Conservation (phyloP, 2,113 vertebrate species). For the Plectropomus leopardus region DNA sequence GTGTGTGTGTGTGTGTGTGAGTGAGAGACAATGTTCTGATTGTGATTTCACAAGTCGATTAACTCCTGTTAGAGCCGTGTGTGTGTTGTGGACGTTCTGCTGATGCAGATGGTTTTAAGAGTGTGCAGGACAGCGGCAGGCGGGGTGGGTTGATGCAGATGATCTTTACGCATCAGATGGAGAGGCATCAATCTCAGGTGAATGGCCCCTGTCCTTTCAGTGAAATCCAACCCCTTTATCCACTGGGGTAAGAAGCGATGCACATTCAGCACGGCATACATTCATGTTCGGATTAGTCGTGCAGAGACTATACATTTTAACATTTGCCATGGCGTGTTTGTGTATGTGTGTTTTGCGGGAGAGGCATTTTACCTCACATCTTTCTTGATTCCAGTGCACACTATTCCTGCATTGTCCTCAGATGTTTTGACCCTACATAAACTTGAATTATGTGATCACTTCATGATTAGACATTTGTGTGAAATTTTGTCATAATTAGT, state of each 20-base stretch:
- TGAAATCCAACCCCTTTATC: constrained; percentile 52
- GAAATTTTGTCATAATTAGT: too few species aligned
- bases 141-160: constrained; percentile 57
- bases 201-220: constrained; percentile 59
- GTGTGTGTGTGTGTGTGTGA: background rate
- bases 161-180: constrained; percentile 74
- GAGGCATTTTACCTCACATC: background rate
- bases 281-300: constrained; percentile 28
- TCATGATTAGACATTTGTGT: too few species aligned
- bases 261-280: constrained; percentile 25
- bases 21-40: constrained; percentile 71
- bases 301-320: constrained; percentile 56
- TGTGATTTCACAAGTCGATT: constrained; percentile 84
- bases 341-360: constrained; percentile 26
- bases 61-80: constrained; percentile 54
- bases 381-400: constrained; percentile 5
- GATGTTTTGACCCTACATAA: constrained; percentile 52
- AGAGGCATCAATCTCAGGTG: constrained; percentile 78
- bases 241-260: constrained; percentile 26
- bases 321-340: constrained; percentile 53
- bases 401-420: background rate
- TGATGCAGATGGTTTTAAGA: constrained; percentile 73
- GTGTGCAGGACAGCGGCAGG: constrained; percentile 43
- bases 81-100: constrained; percentile 68
- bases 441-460: too few species aligned